phyloP scores from a whole-genome alignment of 2,113 vertebrate species.

The Equus quagga region DNA sequence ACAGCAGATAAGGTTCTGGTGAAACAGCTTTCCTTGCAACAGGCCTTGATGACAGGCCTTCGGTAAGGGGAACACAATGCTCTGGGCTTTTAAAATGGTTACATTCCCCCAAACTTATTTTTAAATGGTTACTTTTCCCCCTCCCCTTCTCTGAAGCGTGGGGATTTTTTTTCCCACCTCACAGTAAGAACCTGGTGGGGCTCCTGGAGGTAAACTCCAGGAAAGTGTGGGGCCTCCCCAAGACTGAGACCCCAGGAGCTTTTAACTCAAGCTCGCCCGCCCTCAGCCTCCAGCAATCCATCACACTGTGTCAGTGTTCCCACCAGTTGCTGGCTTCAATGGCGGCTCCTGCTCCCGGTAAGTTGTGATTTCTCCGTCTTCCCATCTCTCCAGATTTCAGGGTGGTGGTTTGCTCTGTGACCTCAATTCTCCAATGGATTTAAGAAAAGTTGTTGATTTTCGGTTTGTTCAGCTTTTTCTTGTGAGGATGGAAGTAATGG shows the following conservation, averaged over 20 bases:
- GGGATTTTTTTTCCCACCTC: neutral
- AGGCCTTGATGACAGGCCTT: neutral
- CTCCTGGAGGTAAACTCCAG: neutral
- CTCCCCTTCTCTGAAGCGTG: neutral
- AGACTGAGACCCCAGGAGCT: neutral
- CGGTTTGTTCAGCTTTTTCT: neutral
- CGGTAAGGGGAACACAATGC: slow-evolving; percentile 32
- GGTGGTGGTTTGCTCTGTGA: neutral
- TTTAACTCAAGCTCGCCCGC: too few species aligned
- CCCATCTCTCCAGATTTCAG: neutral
- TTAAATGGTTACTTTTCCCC: slow-evolving; percentile 61
- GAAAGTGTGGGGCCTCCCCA: neutral
- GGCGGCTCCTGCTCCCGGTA: neutral
- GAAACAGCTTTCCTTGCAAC: neutral
- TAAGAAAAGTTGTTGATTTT: slow-evolving; percentile 23
- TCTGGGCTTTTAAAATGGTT: slow-evolving; percentile 54
- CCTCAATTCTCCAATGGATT: neutral
- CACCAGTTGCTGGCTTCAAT: neutral
- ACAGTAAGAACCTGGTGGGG: neutral
- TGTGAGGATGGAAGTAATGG: neutral
- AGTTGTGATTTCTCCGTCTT: neutral
- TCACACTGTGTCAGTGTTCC: fast-evolving
- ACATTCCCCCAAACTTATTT: slow-evolving; percentile 46
- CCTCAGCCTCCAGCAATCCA: neutral
- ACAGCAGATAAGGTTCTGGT: slow-evolving; percentile 34